Conservation (phyloP, 1,140 invertebrate genomes). For the Melanaphis sacchari region DNA sequence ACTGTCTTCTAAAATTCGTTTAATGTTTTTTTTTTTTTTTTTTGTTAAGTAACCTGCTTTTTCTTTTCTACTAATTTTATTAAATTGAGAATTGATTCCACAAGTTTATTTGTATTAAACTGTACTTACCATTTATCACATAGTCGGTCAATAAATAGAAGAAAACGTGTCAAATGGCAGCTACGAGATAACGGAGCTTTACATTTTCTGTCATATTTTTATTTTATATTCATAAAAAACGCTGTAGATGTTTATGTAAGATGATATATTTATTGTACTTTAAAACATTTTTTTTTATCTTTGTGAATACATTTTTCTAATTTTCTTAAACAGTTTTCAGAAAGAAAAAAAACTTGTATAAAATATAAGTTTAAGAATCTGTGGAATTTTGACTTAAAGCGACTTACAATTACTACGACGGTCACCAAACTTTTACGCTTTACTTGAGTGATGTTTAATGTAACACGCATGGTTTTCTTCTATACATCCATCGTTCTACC, state of each 20-base stretch:
- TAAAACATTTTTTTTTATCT: background rate
- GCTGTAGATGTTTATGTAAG: background rate
- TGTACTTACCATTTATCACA: background rate
- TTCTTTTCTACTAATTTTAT: no score
- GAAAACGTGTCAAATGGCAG: background rate
- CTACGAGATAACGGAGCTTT: background rate
- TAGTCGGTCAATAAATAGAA: background rate
- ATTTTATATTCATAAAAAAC: background rate
- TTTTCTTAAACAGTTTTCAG: background rate
- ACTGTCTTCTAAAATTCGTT: no score
- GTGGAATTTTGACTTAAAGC: conserved; percentile 17
- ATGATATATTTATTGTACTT: conserved; percentile 18
- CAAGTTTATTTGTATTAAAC: background rate
- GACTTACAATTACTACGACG: conserved; percentile 29
- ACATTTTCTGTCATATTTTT: background rate
- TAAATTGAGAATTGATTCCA: no score
- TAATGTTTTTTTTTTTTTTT: no score
- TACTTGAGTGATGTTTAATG: conserved; percentile 48
- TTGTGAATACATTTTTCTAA: background rate
- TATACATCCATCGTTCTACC: background rate
- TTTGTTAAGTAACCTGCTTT: no score
- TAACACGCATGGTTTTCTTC: conserved; percentile 27
- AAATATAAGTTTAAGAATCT: conserved; percentile 19
- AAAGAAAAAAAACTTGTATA: background rate
- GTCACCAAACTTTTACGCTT: conserved; percentile 36